Percentiles rank a stretch among this genome's conserved stretches.
Conservation (phyloP, 2,797 vertebrate genomes). For the Pyrocephalus nanus region DNA sequence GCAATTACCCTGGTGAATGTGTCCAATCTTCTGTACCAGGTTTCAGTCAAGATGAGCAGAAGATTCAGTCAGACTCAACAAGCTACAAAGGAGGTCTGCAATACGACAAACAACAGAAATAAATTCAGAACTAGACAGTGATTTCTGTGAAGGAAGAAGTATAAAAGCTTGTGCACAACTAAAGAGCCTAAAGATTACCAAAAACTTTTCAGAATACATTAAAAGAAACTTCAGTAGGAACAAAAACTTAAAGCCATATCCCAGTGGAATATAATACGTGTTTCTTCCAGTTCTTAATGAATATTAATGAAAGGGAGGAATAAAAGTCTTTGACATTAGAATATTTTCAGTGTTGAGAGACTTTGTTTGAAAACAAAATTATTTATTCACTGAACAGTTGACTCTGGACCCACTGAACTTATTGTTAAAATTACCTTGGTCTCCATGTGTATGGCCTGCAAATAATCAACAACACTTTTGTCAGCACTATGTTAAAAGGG, state of each 20-base stretch:
- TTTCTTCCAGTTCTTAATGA: conserved; percentile 22
- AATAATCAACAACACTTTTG: background rate
- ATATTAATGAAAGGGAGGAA: conserved; percentile 16
- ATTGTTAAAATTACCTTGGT: background rate
- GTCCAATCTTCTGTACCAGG: conserved; percentile 23
- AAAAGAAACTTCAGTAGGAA: conserved; percentile 18
- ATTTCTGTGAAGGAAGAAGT: conserved; percentile 20
- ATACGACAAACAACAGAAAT: conserved; percentile 13
- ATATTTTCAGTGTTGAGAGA: background rate
- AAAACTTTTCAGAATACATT: conserved; percentile 40
- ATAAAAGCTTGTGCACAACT: background rate
- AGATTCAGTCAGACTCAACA: conserved; percentile 26
- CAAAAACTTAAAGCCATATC: conserved; percentile 9
- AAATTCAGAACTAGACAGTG: background rate
- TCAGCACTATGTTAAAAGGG: background rate
- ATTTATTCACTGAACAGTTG: conserved; percentile 9
- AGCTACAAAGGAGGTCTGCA: background rate
- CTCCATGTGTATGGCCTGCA: background rate
- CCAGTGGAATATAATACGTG: background rate
- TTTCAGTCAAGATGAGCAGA: conserved; percentile 36
- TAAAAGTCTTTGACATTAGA: background rate
- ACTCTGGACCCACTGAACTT: background rate
- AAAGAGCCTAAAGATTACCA: conserved; percentile 1
- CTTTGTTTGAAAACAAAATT: conserved; percentile 18
- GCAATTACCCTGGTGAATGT: conserved; percentile 21